Evolutionary conservation across 2,888 invertebrate species (phyloP), one percentile per base, ranked within the genome.

Genomic region (Tillus elongatus): DNA sequence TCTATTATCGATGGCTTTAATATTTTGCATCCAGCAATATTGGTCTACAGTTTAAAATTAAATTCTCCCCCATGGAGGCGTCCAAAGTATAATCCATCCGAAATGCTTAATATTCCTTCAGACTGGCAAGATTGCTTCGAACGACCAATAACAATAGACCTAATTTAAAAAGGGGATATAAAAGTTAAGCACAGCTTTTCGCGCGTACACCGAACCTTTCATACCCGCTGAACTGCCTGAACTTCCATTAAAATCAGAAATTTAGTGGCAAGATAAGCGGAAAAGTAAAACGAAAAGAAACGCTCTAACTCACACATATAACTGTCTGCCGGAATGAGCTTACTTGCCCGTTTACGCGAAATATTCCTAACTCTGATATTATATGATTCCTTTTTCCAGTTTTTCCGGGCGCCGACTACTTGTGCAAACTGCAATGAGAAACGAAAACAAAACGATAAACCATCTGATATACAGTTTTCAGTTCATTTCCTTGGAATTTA

Each of bases 241-340:
- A 64, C 61, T 69, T 67, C 70, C 70, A 70, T 71, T 71, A 70
- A 71, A 71, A 71, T 70, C 67, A 66, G 66, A 67, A 70, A 71
- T 70, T 70, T 71, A 70, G 67, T 67, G 63, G 63, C 63, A 57
- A 70, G 70, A 70, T 70, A 70, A 70, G 68, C 68, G 60, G 57
- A 56, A 56, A 60, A 60, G 60, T 60, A 61, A 60, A 62, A 60
- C 59, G 63, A 61, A 63, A 62, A 63, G 62, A 63, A 64, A 63
- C 53, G 60, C 60, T 52, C 53, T 63, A 63, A 63, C 59, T 63
- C 63, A 61, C 62, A 58, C 60, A 56, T 63, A 63, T 63, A 64
- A 63, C 57, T 60, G 63, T 63, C 62, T 50, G 47, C 45, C 43
- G 53, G 56, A 63, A 63, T 61, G 63, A 60, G 62, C 57, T 61